Evolutionary conservation across 2,888 invertebrate genomes (phyloP), one percentile per base, ranked within the genome.

Genomic region (Leptura quadrifasciata): DNA sequence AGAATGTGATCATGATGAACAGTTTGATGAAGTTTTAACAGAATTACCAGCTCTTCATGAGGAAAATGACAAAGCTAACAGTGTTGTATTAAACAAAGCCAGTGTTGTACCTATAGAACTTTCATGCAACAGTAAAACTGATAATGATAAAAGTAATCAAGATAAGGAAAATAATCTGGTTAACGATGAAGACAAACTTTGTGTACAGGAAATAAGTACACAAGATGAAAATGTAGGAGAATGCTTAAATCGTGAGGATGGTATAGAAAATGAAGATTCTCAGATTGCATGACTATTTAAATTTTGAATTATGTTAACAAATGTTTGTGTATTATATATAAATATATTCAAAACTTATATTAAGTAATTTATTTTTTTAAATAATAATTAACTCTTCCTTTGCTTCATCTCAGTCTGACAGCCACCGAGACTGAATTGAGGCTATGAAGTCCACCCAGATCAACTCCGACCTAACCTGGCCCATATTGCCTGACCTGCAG

Each of bases 21-120:
- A 27, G 1, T 55, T 61, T 47, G 60, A 70, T 57, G 17, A 71
- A 21, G 21, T 27, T 52, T 39, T 47, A 20, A 61, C 47, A 24
- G 71, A 61, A 39, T 69, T 60, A n/a, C 27, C 60, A 60, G 27
- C 31, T 17, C 8, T 17, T n/a, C 18, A n/a, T 54, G 71, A 71
- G 1, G 61, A 47, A 52, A 70, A 47, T 24, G 70, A 60, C 2
- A 21, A 65, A 57, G 57, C 20, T 2, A 54, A 10, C 6, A 54
- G 21, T 47, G 54, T 12, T n/a, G 52, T 20, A 12, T 17, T 52
- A 65, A 52, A 47, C 17, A 47, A 18, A 24, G n/a, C 8, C 8
- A 65, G n/a, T 54, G 35, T 35, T 17, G 27, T 39, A n/a, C 31
- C 35, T 35, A 15, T 35, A 4, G 20, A 64, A 35, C 10, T 64